These are phyloP conservation scores for Chironomus tepperi DNA, from an alignment of 1,140 invertebrate genomes.

Conservation along the genomic window DNA sequence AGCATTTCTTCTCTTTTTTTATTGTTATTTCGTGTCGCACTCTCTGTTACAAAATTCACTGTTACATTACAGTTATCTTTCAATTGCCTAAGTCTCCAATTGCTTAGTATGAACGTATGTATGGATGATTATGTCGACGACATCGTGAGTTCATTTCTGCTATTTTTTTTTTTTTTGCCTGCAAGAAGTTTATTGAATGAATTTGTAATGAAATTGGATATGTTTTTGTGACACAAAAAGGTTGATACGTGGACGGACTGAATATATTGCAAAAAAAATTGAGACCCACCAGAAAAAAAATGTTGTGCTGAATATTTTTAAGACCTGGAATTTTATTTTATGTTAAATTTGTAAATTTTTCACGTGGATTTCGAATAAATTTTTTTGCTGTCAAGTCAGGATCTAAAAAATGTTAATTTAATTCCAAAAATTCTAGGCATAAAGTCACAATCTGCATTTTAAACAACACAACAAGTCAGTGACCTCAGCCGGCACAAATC, in stretches of 20 bases:
- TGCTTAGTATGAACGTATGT: not conserved
- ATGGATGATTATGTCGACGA: not conserved
- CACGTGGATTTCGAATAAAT: too few relatives aligned
- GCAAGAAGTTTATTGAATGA: not conserved
- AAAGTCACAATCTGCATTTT: too few relatives aligned
- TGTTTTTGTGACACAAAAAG: not conserved
- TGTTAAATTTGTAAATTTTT: too few relatives aligned
- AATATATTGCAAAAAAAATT: not conserved
- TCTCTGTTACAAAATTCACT: slow-evolving; percentile 20
- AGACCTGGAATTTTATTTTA: too few relatives aligned
- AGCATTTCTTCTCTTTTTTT: not conserved
- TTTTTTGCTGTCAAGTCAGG: too few relatives aligned
- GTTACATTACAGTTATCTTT: slow-evolving; percentile 23
- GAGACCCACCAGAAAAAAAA: too few relatives aligned
- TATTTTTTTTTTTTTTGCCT: not conserved
- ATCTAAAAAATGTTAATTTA: too few relatives aligned
- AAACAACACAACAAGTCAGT: not conserved
- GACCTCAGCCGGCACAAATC: not conserved
- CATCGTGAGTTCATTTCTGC: not conserved
- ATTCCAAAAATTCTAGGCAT: too few relatives aligned
- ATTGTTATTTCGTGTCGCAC: not conserved
- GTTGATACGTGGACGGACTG: not conserved
- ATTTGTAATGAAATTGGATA: not conserved
- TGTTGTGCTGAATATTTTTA: too few relatives aligned
- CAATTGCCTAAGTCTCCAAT: slow-evolving; percentile 17